Conservation (phyloP, 2,113 vertebrate genomes). For the Sylvia atricapilla region DNA sequence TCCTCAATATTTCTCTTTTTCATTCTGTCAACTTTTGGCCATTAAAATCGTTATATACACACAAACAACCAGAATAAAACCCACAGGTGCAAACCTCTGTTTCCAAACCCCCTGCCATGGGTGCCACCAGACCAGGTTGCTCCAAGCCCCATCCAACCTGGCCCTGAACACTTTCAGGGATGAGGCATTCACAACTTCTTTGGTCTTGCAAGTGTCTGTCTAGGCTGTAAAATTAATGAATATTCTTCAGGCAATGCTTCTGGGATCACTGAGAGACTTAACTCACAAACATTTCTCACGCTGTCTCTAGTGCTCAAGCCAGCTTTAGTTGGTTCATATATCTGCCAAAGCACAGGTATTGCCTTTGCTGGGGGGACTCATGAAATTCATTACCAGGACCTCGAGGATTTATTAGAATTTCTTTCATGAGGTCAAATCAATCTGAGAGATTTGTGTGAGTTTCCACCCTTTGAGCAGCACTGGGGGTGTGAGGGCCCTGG, state of each 20-base stretch:
- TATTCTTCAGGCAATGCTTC: neutral
- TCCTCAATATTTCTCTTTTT: neutral
- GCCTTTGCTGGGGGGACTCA: neutral
- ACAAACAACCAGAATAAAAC: neutral
- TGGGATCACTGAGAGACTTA: neutral
- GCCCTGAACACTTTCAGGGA: neutral
- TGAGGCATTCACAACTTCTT: neutral
- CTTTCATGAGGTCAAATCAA: neutral
- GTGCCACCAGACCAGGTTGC: neutral
- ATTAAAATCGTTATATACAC: neutral
- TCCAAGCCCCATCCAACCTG: neutral
- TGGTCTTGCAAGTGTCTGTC: neutral
- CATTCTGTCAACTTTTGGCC: neutral
- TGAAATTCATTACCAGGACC: neutral
- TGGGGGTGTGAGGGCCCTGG: neutral
- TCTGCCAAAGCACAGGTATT: neutral
- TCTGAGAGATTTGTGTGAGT: rapidly evolving
- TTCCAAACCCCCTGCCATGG: neutral
- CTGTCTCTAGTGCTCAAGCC: neutral
- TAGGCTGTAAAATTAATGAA: neutral
- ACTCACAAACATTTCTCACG: neutral
- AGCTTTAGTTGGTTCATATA: neutral
- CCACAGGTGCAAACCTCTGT: neutral
- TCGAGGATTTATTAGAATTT: neutral
- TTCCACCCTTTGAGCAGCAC: neutral